Evolutionary conservation across 2,797 vertebrate genomes (phyloP).

Genomic region (Sebastolobus altivelis): DNA sequence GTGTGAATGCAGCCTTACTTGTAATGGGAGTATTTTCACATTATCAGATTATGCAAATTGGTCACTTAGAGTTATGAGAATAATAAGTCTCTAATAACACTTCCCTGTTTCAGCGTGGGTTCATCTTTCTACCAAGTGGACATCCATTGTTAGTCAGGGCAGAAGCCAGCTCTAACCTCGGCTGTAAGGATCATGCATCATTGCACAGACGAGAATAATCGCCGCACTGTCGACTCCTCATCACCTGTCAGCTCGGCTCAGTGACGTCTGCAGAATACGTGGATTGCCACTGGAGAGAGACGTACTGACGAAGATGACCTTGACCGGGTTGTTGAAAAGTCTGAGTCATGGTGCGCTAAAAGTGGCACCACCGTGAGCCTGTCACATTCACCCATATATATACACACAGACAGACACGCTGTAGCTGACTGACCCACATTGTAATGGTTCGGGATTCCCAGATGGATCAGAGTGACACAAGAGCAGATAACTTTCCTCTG

Average conservation of each 20-base stretch:
- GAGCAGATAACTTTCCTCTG: background rate
- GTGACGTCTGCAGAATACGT: background rate
- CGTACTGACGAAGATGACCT: slow-evolving; percentile 36
- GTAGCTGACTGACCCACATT: slow-evolving; percentile 34
- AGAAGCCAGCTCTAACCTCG: slow-evolving; percentile 10
- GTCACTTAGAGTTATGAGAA: background rate
- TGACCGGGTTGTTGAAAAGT: slow-evolving; percentile 30
- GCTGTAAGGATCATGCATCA: slow-evolving; percentile 4
- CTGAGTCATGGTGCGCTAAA: slow-evolving; percentile 47
- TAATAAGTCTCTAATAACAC: too few relatives aligned
- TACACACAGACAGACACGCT: background rate
- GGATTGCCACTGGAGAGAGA: slow-evolving; percentile 5
- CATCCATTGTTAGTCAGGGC: slow-evolving; percentile 7
- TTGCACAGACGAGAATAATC: background rate
- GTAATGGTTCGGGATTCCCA: slow-evolving; percentile 1
- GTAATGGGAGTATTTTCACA: background rate
- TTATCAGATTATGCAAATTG: background rate
- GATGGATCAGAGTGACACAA: slow-evolving; percentile 4
- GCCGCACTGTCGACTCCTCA: slow-evolving; percentile 18
- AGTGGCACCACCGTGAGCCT: slow-evolving; percentile 7
- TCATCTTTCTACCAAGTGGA: background rate
- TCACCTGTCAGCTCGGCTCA: slow-evolving; percentile 40
- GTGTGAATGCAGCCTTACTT: background rate
- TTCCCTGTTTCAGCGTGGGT: background rate
- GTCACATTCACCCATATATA: slow-evolving; percentile 8